Base-by-base conservation (phyloP, 35 echinoderm and acorn worm species). In the Ophiothrix spiculata region DNA sequence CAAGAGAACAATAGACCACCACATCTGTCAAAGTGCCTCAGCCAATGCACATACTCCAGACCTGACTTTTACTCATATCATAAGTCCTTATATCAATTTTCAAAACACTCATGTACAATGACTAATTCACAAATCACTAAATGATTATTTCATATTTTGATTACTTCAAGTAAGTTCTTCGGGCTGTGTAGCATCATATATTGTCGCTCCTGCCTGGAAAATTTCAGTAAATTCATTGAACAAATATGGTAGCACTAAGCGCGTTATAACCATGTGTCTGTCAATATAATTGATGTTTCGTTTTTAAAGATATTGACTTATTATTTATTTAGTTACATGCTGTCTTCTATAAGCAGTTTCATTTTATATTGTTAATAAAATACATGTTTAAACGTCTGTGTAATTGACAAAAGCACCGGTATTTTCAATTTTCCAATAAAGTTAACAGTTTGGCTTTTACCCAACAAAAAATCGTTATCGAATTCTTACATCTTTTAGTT, bases 401-500 rank as follows among this genome's bases (percentile, higher is more conserved):
- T 69, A n/a, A 69, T 69, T 69, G 16, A 69, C 23, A 69, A 69
- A 69, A 69, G 60, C 60, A 69, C 60, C 60, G 60, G 25, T 69
- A 69, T 49, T 49, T 49, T 49, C 42, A 49, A 49, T 49, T 49
- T 49, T 49, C 42, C 42, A 49, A 49, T n/a, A 69, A n/a, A n/a
- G 16, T 69, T 15, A 69, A 69, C 60, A 69, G 10, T 69, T 69
- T 15, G 25, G 25, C 60, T 69, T 69, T 69, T 69, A 69, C 60
- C 10, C 16, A n/a, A 69, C 2, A 54, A 8, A 69, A 69, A 69
- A 69, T 69, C 60, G 60, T 69, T 69, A 69, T n/a, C 60, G 29
- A 11, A 69, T 69, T 69, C 60, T 25, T 2, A 69, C 8, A 69
- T n/a, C 60, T n/a, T 15, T 49, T 69, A 25, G 60, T 69, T 19